Base-by-base conservation (phyloP, 1,140 invertebrate genomes). In the Atta colombica region DNA sequence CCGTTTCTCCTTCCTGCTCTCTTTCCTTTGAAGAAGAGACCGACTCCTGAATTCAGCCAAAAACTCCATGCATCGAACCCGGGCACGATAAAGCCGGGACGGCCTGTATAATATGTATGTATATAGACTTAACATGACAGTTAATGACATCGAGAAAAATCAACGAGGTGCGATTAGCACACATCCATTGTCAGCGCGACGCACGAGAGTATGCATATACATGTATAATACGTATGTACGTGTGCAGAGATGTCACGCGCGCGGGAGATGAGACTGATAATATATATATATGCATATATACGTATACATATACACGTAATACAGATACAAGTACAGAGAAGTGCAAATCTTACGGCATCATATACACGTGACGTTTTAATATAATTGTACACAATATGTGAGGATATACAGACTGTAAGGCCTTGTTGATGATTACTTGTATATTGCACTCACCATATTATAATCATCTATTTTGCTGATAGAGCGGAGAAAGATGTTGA, bases 401-500 rank as follows among this genome's bases (percentile, higher is more conserved):
- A 94, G 92, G 90, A 92, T 93, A 92, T 93, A 92, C 91, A 93
- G 91, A 94, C 89, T 92, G 90, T 87, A 94, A 94, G 93, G 91
- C 92, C 93, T 94, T 94, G 92, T 89, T 94, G 90, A 82, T 92
- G 88, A 82, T 90, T 90, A 93, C 90, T 93, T 92, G 89, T 90
- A 60, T 91, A 88, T 93, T 94, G 89, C 91, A 98, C 98, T 98
- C 98, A 99, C 98, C 98, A 99, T 99, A 97, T 98, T 98, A 96
- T 99, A 99, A 98, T 99, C 98, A 96, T 99, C 98, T 96, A 99
- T 99, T 98, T 99, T 99, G 96, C 98, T 99, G 97, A 99, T 99
- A 96, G 98, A 99, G 92, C 98, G 97, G 89, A 99, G 97, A 96
- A 97, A 99, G 96, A 99, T 97, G 97, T 99, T 99, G 96, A 99